These are phyloP conservation scores for Monomorium pharaonis DNA, from an alignment of 1,140 invertebrate species.

Conservation along the genomic window DNA sequence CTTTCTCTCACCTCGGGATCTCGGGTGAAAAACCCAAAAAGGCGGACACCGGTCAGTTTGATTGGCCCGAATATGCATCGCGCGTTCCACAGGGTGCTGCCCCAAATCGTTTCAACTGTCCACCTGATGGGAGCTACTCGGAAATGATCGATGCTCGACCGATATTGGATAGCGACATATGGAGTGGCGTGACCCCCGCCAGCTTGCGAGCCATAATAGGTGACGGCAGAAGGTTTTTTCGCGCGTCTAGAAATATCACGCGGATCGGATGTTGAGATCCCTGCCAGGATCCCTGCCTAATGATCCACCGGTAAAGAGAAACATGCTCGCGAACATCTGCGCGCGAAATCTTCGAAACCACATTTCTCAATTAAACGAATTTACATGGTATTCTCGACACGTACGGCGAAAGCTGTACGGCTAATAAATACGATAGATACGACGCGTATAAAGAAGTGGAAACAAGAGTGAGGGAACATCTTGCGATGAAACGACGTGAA, in stretches of 20 bases:
- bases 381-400: not conserved
- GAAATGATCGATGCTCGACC: constrained; percentile 73
- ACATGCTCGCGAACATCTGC: constrained; percentile 1
- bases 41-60: not conserved
- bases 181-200: constrained; percentile 66
- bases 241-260: constrained; percentile 58
- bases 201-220: constrained; percentile 66
- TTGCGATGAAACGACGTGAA: not conserved
- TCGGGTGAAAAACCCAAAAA: not conserved
- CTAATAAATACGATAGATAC: not conserved
- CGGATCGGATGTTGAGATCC: constrained; percentile 47
- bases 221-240: constrained; percentile 50
- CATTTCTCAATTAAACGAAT: not conserved
- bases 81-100: constrained; percentile 36
- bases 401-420: not conserved
- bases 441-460: not conserved
- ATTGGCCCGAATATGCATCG: constrained; percentile 57
- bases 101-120: constrained; percentile 53
- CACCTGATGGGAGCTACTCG: constrained; percentile 45
- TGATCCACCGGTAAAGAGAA: constrained; percentile 52
- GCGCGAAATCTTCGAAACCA: not conserved
- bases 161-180: constrained; percentile 77
- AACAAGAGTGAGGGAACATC: not conserved
- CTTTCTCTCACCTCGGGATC: not conserved
- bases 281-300: constrained; percentile 61